Conservation (phyloP, 2,113 vertebrate species). For the Regulus satrapa region DNA sequence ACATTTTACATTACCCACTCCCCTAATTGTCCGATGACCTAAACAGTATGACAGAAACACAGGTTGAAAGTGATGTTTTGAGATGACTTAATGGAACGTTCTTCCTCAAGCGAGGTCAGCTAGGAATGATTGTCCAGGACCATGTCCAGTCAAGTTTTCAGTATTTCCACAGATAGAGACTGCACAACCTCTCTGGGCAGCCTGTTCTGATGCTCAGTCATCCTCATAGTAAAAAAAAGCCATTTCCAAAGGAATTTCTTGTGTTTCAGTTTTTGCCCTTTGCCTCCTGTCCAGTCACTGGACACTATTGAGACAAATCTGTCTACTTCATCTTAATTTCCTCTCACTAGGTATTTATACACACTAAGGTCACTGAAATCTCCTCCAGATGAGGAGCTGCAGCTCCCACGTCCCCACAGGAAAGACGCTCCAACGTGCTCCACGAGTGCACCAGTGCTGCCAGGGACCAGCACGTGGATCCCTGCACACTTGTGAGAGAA, state of each 20-base stretch:
- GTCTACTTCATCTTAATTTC: not conserved
- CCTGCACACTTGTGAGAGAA: not conserved
- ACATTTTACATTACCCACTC: too few species aligned
- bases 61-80: not conserved
- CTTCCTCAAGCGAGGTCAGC: not conserved
- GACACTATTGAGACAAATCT: not conserved
- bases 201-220: not conserved
- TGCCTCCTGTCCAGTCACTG: not conserved
- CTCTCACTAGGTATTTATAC: not conserved
- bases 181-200: not conserved
- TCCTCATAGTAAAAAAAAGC: not conserved
- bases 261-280: not conserved
- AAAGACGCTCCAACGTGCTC: not conserved
- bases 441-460: not conserved
- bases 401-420: not conserved
- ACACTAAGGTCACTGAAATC: not conserved
- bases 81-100: not conserved
- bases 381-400: not conserved
- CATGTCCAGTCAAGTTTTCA: not conserved
- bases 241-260: not conserved
- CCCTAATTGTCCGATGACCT: too few species aligned
- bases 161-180: not conserved
- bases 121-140: not conserved
- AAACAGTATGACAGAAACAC: not conserved
- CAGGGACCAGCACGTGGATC: not conserved